phyloP scores from a whole-genome alignment of 2,888 invertebrate genomes.

The Hipparchia semele region DNA sequence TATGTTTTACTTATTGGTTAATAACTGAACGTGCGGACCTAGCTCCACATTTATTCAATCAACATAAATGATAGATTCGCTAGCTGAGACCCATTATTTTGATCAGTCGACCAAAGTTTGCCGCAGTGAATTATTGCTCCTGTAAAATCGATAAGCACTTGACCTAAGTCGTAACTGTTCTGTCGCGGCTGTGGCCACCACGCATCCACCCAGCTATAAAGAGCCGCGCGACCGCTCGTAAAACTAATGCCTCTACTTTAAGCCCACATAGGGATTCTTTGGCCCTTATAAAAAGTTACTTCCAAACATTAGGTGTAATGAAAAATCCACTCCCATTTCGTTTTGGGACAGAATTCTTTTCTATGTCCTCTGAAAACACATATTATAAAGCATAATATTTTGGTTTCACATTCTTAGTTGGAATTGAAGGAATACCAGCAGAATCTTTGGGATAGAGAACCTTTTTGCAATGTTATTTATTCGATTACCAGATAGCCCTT shows the following conservation, averaged over 20 bases:
- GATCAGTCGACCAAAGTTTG: slow-evolving; percentile 15
- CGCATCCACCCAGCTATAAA: slow-evolving; percentile 31
- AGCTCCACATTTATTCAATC: not conserved
- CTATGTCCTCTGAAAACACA: too few species aligned
- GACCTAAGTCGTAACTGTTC: slow-evolving; percentile 28
- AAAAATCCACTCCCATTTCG: slow-evolving; percentile 10
- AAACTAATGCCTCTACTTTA: slow-evolving; percentile 38
- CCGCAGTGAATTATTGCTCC: slow-evolving; percentile 21
- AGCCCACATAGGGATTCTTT: slow-evolving; percentile 33
- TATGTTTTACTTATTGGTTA: not conserved
- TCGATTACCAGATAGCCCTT: too few species aligned
- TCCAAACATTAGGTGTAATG: slow-evolving; percentile 31
- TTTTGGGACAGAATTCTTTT: slow-evolving; percentile 10
- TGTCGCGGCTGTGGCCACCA: slow-evolving; percentile 18
- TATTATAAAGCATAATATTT: too few species aligned
- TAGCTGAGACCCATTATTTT: not conserved
- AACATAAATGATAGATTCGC: not conserved
- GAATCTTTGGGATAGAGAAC: too few species aligned
- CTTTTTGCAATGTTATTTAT: too few species aligned
- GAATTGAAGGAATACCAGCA: too few species aligned
- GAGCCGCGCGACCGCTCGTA: slow-evolving; percentile 30
- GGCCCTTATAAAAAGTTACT: slow-evolving; percentile 35
- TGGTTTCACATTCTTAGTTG: too few species aligned
- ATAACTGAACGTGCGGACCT: not conserved
- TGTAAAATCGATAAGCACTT: slow-evolving; percentile 33